A percentile compares a stretch with the other conserved stretches of the same genome.
These are phyloP conservation scores for Poicephalus gulielmi DNA, from an alignment of 2,113 vertebrate species.

Conservation along the genomic window DNA sequence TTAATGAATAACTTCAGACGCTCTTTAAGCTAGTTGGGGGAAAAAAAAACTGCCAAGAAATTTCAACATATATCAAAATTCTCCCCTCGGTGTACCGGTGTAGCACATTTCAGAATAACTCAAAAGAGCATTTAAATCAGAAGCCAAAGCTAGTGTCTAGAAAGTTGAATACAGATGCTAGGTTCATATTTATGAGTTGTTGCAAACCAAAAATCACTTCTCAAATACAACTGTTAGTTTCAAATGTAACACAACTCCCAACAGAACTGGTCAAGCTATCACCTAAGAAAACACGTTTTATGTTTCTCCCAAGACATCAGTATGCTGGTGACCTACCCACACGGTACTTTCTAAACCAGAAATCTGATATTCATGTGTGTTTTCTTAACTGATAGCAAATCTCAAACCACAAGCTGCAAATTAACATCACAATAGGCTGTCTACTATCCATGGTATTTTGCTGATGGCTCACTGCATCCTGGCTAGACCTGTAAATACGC, in stretches of 20 bases:
- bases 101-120: neutral
- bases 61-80: neutral
- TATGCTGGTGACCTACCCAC: neutral
- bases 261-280: neutral
- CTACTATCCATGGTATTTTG: accelerated
- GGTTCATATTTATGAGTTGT: neutral
- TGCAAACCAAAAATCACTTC: neutral
- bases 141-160: neutral
- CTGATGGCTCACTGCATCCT: neutral
- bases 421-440: neutral
- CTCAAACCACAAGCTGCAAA: neutral
- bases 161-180: neutral
- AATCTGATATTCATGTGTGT: neutral
- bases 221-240: neutral
- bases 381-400: neutral
- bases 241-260: neutral
- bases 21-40: neutral
- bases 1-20: neutral
- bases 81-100: neutral
- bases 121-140: neutral
- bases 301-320: neutral
- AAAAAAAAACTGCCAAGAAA: neutral
- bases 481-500: neutral
- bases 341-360: neutral
- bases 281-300: neutral